phyloP scores from a whole-genome alignment of 2,888 invertebrate species.

The Tenthredo scrophulariae region DNA sequence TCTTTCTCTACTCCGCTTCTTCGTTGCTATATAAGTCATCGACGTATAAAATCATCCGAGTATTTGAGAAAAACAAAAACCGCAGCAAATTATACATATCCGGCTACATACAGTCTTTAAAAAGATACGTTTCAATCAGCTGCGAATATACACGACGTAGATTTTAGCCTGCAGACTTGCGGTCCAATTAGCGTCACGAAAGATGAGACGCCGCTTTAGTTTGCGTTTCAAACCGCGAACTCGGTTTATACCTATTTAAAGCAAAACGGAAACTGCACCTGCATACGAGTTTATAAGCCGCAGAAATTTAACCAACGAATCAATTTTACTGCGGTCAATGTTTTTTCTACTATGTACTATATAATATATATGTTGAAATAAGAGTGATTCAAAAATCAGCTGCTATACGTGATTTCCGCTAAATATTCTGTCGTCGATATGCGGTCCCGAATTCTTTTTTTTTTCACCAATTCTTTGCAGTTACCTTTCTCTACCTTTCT shows the following conservation, averaged over 20 bases:
- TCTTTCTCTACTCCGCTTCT: not conserved
- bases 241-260: conserved; percentile 24
- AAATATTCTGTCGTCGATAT: conserved; percentile 28
- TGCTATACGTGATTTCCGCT: not conserved
- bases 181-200: conserved; percentile 48
- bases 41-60: not conserved
- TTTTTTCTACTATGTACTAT: not conserved
- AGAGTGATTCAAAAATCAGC: not conserved
- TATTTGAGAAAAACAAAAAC: not conserved
- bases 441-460: not conserved
- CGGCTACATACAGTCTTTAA: not conserved
- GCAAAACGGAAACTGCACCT: conserved; percentile 13
- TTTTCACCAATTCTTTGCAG: not conserved
- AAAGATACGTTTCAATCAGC: conserved; percentile 28
- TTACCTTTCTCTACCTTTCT: not conserved
- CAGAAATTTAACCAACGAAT: conserved; percentile 32
- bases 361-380: not conserved
- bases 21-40: not conserved
- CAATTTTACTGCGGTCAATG: conserved; percentile 21
- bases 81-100: not conserved
- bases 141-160: not conserved
- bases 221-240: conserved; percentile 16
- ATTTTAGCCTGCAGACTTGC: conserved; percentile 36
- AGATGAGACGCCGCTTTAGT: conserved; percentile 23
- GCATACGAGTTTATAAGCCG: not conserved